A percentile compares a stretch with the other conserved stretches of the same genome.
phyloP scores from a whole-genome alignment of 2,113 vertebrate species.

The Epinephelus lanceolatus region DNA sequence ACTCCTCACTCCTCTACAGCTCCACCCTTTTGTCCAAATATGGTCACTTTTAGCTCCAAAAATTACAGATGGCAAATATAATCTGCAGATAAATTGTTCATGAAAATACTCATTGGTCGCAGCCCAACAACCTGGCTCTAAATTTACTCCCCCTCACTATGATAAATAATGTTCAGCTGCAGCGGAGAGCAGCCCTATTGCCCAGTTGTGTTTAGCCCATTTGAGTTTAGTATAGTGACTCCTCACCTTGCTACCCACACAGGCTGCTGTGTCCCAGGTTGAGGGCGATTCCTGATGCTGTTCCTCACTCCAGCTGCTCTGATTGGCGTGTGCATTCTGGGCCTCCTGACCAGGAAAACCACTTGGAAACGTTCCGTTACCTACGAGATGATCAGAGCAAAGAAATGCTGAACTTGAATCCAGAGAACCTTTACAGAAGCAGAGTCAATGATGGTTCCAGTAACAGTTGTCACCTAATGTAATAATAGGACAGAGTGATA shows the following conservation, averaged over 20 bases:
- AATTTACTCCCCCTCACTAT: not conserved
- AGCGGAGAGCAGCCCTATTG: not conserved
- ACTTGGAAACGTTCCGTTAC: conserved; percentile 77
- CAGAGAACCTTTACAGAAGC: not conserved
- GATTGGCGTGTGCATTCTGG: conserved; percentile 71
- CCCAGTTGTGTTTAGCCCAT: not conserved
- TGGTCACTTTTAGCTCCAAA: too few relatives aligned
- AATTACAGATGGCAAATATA: not conserved
- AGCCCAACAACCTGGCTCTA: not conserved
- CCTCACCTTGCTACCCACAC: conserved; percentile 85
- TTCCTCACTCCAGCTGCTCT: conserved; percentile 83
- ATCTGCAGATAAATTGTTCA: not conserved
- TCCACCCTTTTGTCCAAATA: too few relatives aligned
- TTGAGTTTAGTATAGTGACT: not conserved
- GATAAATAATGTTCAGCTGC: not conserved
- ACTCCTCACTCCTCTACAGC: too few relatives aligned
- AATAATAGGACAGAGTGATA: not conserved
- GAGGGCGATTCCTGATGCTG: conserved; percentile 74
- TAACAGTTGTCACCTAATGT: not conserved
- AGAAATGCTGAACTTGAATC: conserved; percentile 16
- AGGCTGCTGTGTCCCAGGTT: conserved; percentile 82
- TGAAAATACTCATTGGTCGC: not conserved
- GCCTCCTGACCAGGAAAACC: conserved; percentile 73
- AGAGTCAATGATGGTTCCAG: not conserved
- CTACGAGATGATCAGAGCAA: conserved; percentile 51